Evolutionary conservation across 2,888 invertebrate genomes (phyloP), one percentile per base, ranked within the genome.

Genomic region (Aphrophora alni): DNA sequence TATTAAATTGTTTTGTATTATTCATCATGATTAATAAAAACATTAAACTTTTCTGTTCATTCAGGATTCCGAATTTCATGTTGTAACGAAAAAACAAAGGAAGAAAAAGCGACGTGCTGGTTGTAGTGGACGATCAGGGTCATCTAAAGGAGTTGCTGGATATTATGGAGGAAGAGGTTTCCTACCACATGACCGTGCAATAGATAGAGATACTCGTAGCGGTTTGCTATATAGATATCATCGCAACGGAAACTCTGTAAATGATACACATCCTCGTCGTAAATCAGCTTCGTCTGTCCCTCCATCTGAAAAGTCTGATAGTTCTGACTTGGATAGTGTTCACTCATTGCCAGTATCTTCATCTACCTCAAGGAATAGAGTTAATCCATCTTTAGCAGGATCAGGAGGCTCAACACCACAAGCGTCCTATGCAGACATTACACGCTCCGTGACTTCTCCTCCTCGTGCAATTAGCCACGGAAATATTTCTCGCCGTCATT

Each of bases 391-490:
- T 59, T 59, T 59, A 59, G 68, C 12, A 1, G 85, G 83, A 70
- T 87, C 87, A 10, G 83, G 86, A 80, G 87, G 87, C 21, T 87
- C 87, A 80, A 88, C 90, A 59, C 90, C 90, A 17, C 90, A 90
- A 86, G 92, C 91, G 72, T 95, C 95, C 17, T 96, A 96, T 89
- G 96, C 96, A 0, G 96, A 95, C 86, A 96, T 96, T 86, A 94
- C 95, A 77, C 92, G 93, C 84, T 85, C 86, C 14, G 83, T 80
- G 59, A 80, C 83, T n/a, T 84, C 83, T 17, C 84, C 82, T n/a
- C 82, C 84, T 68, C 78, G 81, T 83, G 38, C 44, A 70, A 33
- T 81, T 83, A 26, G 82, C 82, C 74, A 81, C 80, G 44, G 83
- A 82, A 24, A 76, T 80, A 51, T 38, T 81, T 28, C 83, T 80